Evolutionary conservation across 1,140 invertebrate genomes (phyloP), one percentile per base, ranked within the genome.

Genomic region (Cydia fagiglandana): DNA sequence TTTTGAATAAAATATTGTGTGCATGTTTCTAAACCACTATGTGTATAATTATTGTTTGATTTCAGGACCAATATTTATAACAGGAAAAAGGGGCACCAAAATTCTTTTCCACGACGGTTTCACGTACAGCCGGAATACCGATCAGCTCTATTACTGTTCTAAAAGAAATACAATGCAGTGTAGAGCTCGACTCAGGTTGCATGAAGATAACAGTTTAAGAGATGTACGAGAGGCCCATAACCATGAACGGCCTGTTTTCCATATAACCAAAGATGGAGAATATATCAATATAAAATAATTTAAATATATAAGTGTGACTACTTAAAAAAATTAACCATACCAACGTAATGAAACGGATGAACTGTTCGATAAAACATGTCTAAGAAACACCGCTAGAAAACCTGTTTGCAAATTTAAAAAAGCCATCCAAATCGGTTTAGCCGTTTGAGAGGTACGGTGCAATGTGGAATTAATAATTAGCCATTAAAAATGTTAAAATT

Each of bases 21-120:
- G 38, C 38, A 41, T 10, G 38, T 34, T 34, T 34, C 34, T 34
- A 34, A 34, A 34, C 34, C 5, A 34, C 5, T 34, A 34, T 34
- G 34, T 34, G 5, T 61, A 13, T 61, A 61, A 7, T 1, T 20
- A 12, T 17, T 15, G 10, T 53, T 53, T n/a, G 10, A 53, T 68
- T 68, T 34, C 7, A 68, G 64, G 28, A 15, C 64, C 64, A 30
- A 68, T 68, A 34, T 68, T 38, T 10, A 68, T 68, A 68, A 30
- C 5, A 68, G 24, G 28, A 9, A 30, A 10, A 68, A 68, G 24
- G 30, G 28, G 28, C 2, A 68, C 38, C 4, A 34, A 0, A 30
- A 68, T 34, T 38, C 12, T 30, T n/a, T 34, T 38, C 12, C 28
- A n/a, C 64, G 28, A 68, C 64, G 64, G 64, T 34, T 68, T 17